Conservation (phyloP, 2,888 invertebrate genomes). For the Pachycephus smyrnensis region DNA sequence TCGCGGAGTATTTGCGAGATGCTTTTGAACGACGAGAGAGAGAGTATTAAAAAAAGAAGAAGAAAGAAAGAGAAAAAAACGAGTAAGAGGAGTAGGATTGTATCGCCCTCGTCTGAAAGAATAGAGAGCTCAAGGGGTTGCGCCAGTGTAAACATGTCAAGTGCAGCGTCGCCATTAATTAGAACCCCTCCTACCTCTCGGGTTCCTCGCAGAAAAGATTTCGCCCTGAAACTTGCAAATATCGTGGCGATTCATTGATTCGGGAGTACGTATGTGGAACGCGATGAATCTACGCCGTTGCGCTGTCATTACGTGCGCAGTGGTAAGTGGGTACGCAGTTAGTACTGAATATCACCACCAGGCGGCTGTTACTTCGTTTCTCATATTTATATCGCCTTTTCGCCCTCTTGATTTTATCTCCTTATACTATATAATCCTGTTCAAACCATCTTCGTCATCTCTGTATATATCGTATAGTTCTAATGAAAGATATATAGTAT, state of each 20-base stretch:
- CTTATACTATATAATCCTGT: no score
- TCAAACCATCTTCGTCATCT: no score
- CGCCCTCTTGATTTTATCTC: no score
- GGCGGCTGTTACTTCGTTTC: no score
- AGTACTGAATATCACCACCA: no score
- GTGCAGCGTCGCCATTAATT: slow-evolving; percentile 65
- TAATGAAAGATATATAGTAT: no score
- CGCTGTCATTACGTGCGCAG: no score
- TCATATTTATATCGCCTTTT: no score
- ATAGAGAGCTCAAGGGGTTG: slow-evolving; percentile 58
- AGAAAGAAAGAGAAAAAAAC: slow-evolving; percentile 41
- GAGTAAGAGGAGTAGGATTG: slow-evolving; percentile 34
- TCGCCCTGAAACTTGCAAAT: slow-evolving; percentile 1
- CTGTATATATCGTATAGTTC: no score
- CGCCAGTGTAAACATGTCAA: slow-evolving; percentile 65
- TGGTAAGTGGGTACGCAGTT: no score
- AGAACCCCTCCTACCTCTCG: slow-evolving; percentile 49
- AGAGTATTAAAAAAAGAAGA: slow-evolving; percentile 9
- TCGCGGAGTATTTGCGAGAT: slow-evolving; percentile 56
- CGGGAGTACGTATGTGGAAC: no score
- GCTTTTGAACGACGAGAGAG: slow-evolving; percentile 54
- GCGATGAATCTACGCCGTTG: no score
- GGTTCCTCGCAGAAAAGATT: slow-evolving; percentile 33
- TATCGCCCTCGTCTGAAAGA: slow-evolving; percentile 40
- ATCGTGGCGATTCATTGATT: slow-evolving; percentile 2